phyloP scores from a whole-genome alignment of 2,888 invertebrate genomes.

The Diloba caeruleocephala region DNA sequence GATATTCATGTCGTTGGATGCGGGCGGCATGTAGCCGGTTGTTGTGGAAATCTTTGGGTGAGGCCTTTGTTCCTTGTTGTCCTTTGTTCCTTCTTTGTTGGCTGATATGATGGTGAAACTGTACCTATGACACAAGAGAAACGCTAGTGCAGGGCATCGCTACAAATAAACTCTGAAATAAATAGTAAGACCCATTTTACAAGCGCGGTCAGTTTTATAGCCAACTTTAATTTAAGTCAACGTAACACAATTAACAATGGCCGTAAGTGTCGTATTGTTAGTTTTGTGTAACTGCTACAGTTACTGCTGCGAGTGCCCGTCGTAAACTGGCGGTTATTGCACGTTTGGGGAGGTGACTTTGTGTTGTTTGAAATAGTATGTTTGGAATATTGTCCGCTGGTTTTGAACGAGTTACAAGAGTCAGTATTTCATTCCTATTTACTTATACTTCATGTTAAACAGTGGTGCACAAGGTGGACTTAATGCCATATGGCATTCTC shows the following conservation, averaged over 20 bases:
- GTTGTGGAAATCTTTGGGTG: too few species aligned
- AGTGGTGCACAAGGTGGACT: too few species aligned
- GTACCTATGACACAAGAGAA: too few species aligned
- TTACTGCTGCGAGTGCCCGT: slow-evolving; percentile 13
- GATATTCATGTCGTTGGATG: too few species aligned
- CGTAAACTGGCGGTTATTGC: slow-evolving; percentile 36
- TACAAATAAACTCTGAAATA: slow-evolving; percentile 3
- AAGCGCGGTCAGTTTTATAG: slow-evolving; percentile 53
- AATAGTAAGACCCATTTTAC: slow-evolving; percentile 21
- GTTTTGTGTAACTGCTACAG: slow-evolving; percentile 29
- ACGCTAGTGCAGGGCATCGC: too few species aligned
- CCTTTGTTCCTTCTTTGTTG: too few species aligned
- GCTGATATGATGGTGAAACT: too few species aligned
- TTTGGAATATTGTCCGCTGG: not conserved
- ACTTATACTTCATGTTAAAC: too few species aligned
- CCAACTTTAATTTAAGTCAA: slow-evolving; percentile 60
- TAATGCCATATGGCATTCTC: too few species aligned
- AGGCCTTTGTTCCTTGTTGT: too few species aligned
- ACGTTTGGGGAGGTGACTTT: slow-evolving; percentile 40
- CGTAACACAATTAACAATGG: slow-evolving; percentile 49
- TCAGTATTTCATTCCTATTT: too few species aligned
- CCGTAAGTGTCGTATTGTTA: slow-evolving; percentile 50
- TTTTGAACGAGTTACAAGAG: not conserved
- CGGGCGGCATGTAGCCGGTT: too few species aligned
- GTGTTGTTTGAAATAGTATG: slow-evolving; percentile 21